Evolutionary conservation across 2,797 vertebrate species (phyloP), one percentile per base, ranked within the genome.

Genomic region (Orestias chungarensis): DNA sequence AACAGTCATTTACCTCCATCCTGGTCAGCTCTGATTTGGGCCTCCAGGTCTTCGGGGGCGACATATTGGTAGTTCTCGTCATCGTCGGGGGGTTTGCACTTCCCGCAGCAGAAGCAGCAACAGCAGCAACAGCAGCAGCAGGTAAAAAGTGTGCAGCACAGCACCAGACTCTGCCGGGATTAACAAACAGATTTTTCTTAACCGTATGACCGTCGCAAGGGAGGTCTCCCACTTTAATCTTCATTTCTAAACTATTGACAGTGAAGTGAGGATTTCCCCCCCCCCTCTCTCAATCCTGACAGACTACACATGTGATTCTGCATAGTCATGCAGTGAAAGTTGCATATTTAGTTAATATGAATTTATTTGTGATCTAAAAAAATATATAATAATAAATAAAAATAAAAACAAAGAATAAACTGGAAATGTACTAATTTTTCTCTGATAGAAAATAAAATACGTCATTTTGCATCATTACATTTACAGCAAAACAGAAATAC

Each of bases 111-210:
- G 82, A 96, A 96, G 76, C 92, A 96, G 70, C 97, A 98, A 90
- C 96, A 98, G 76, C 96, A 97, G 84, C 96, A 98, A 18, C 95
- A 97, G 69, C 96, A 98, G 81, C 96, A 98, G 70, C 96, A 96
- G 61, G 95, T 95, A 80, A 96, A 91, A 17, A 94, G 40, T 0
- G 93, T 88, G 0, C 96, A 97, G 82, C 96, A 96, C 65, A 97
- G 49, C 0, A 93, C 81, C 74, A 97, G 91, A 0, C 93, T 90
- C 97, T 98, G 86, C 17, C 29, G 55, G 46, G 57, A 61, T 20
- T 6, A 40, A 62, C 35, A 70, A 43, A 66, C 5, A 64, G 20
- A 66, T 57, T 47, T 25, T 75, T 50, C 49, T 52, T 17, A 75
- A 40, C 20, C 68, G 47, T 23, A 57, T 29, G 46, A 74, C 68